A percentile compares a stretch with the other conserved stretches of the same genome.
Conservation (phyloP, 2,797 vertebrate species). For the Aphelocoma californica region DNA sequence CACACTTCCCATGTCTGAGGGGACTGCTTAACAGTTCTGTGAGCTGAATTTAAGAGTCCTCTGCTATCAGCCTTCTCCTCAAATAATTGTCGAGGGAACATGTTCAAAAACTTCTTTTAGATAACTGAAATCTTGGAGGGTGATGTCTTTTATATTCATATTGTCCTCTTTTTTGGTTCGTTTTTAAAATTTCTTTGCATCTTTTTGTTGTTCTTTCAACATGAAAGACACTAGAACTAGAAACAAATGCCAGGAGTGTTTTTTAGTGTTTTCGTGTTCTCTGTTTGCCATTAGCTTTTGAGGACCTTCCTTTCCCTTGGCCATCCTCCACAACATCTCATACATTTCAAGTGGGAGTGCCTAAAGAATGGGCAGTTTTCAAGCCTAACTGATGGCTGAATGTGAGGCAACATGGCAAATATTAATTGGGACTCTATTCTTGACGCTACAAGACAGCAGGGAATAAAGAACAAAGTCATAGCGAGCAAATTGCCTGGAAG, state of each 20-base stretch:
- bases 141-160: background rate
- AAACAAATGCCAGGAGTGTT: background rate
- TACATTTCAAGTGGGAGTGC: background rate
- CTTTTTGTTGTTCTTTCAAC: background rate
- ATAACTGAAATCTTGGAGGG: background rate
- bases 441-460: background rate
- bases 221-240: background rate
- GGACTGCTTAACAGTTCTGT: background rate
- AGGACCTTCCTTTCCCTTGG: background rate
- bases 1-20: background rate
- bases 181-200: background rate
- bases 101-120: background rate
- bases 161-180: background rate
- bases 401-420: background rate
- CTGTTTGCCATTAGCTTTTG: background rate
- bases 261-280: background rate
- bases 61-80: background rate
- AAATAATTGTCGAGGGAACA: background rate
- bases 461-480: conserved; percentile 29
- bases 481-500: background rate
- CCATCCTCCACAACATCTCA: background rate
- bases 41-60: background rate
- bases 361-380: background rate
- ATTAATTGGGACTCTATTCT: background rate
- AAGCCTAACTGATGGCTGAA: background rate